Evolutionary conservation across 2,888 invertebrate species (phyloP), one percentile per base, ranked within the genome.

Genomic region (Furcula furcula): DNA sequence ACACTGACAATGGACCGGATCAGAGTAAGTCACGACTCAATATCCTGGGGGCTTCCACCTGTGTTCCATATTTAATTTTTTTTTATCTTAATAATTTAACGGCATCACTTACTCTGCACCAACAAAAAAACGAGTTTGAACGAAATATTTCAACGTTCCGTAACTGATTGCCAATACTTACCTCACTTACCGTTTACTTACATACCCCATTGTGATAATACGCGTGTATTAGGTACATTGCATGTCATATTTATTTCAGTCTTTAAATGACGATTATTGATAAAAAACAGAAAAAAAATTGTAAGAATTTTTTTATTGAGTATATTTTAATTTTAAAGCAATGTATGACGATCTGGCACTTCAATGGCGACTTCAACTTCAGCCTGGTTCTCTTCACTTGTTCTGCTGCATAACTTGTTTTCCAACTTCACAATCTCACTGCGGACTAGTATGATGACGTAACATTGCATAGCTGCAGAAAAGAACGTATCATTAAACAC

Each of bases 11-110:
- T 67, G 54, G 61, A 39, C 34, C 49, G 48, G 51, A 45, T 55
- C 51, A 52, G 72, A 70, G 81, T 88, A 86, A 88, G 86, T 87
- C 87, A 87, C 87, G 87, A 87, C 75, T 59, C 42, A 19, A 29
- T 37, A 53, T 74, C 79, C 82, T 62, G 69, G 55, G 66, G 84
- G 79, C 78, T 61, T 57, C 76, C 87, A 88, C 85, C 87, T 88
- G 87, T 77, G 82, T 73, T 61, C 58, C 71, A 52, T 62, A 57
- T 61, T 62, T 67, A 76, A 70, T 73, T 69, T 60, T 64, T 67
- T 65, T 53, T 46, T 38, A 26, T 16, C 28, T 32, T 65, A 62
- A 72, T 76, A 81, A 80, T 78, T 78, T 67, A 51, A 55, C 62
- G 57, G 60, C 65, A 80, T 85, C 55, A 65, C n/a, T 42, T 72